These are phyloP conservation scores for Phoxinus phoxinus DNA, from an alignment of 2,113 vertebrate genomes.

Conservation along the genomic window DNA sequence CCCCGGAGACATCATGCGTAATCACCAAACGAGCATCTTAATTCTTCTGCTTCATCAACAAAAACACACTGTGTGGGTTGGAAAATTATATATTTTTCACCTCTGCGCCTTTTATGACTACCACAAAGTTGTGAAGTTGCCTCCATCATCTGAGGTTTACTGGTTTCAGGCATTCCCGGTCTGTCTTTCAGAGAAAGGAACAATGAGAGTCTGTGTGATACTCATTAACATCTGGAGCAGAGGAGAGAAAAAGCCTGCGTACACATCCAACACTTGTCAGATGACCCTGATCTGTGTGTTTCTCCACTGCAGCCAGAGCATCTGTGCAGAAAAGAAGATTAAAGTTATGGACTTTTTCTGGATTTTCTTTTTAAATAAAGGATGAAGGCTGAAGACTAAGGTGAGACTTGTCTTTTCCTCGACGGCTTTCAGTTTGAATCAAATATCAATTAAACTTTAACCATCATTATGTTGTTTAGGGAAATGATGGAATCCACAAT, in stretches of 20 bases:
- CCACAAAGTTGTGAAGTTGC: not conserved
- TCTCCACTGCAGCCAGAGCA: not conserved
- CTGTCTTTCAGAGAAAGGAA: slow-evolving; percentile 43
- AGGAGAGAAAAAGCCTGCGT: slow-evolving; percentile 65
- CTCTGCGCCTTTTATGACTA: not conserved
- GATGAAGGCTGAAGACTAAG: not conserved
- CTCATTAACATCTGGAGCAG: slow-evolving; percentile 70
- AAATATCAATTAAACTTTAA: not conserved
- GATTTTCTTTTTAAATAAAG: not conserved
- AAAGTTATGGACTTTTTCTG: not conserved
- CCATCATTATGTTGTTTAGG: slow-evolving; percentile 43
- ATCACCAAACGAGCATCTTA: not conserved
- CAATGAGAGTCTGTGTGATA: slow-evolving; percentile 47
- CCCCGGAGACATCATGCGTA: not conserved
- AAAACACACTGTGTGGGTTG: not conserved
- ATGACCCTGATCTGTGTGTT: slow-evolving; percentile 17
- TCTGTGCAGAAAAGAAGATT: not conserved
- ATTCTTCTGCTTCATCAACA: not conserved
- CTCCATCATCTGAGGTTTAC: not conserved
- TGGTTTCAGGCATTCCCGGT: not conserved
- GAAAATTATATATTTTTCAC: not conserved
- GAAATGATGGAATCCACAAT: slow-evolving; percentile 57
- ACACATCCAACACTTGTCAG: slow-evolving; percentile 49
- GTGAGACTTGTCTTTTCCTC: not conserved
- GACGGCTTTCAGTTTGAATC: not conserved